A percentile compares a stretch with the other conserved stretches of the same genome.
Conservation (phyloP, 1,140 invertebrate species). For the Pollicipes pollicipes region DNA sequence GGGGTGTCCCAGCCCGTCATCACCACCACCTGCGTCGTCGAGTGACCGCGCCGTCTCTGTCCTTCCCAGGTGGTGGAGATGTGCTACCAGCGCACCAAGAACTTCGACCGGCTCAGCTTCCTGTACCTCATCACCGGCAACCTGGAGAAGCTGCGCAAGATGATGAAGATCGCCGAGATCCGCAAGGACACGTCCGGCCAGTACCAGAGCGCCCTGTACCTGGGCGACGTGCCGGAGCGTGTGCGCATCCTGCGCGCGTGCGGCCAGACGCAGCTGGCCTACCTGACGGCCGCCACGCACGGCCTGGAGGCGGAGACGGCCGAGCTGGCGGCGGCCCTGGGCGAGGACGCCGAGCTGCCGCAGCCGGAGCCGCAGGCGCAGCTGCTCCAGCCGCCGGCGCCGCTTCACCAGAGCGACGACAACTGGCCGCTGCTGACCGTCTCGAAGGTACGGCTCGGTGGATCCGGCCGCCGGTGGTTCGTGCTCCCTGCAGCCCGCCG, state of each 20-base stretch:
- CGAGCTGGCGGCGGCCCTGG: constrained; percentile 45
- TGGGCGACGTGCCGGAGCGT: constrained; percentile 82
- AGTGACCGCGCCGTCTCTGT: too few species aligned
- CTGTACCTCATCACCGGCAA: constrained; percentile 97
- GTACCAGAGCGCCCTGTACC: constrained; percentile 79
- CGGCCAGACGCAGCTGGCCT: constrained; percentile 56
- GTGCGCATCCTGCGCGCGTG: constrained; percentile 74
- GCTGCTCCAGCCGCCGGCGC: constrained; percentile 67
- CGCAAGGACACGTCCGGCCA: constrained; percentile 88
- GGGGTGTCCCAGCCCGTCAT: too few species aligned
- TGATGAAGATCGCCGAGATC: constrained; percentile 98
- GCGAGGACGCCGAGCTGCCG: constrained; percentile 47
- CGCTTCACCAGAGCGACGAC: constrained; percentile 65
- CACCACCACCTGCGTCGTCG: too few species aligned
- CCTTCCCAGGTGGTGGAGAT: constrained; percentile 61
- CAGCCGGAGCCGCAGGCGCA: constrained; percentile 53
- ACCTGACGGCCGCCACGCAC: constrained; percentile 88
- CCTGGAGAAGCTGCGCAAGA: constrained; percentile 90
- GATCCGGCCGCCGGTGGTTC: background rate
- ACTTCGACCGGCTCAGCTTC: constrained; percentile 97
- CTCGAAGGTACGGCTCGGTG: constrained; percentile 32
- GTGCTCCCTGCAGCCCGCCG: background rate
- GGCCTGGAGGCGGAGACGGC: constrained; percentile 63
- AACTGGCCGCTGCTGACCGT: constrained; percentile 95
- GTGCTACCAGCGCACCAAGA: constrained; percentile 98